These are phyloP conservation scores for Syrrhaptes paradoxus DNA, from an alignment of 2,113 vertebrate genomes.

Conservation along the genomic window DNA sequence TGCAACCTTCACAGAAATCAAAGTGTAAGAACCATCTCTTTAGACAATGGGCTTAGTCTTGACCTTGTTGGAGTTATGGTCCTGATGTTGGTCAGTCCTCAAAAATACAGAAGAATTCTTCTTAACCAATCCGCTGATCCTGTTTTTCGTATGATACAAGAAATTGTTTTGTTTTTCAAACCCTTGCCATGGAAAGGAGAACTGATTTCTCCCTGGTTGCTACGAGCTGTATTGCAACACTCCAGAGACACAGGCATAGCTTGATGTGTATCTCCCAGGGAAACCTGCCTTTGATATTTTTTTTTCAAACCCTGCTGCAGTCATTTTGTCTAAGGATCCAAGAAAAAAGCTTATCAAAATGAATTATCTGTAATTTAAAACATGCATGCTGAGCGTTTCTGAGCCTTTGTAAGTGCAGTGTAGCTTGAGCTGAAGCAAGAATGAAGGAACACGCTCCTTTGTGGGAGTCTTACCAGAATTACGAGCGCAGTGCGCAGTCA, in stretches of 20 bases:
- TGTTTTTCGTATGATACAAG: neutral
- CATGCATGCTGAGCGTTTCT: neutral
- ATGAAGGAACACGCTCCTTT: neutral
- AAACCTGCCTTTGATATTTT: conserved; percentile 38
- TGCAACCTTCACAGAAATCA: neutral
- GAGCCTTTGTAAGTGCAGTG: neutral
- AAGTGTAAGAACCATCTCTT: neutral
- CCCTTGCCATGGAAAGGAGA: neutral
- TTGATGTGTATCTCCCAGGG: conserved; percentile 36
- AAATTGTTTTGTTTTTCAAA: conserved; percentile 10
- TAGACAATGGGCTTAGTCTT: neutral
- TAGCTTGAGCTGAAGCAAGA: neutral
- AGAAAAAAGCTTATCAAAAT: neutral
- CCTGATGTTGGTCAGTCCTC: neutral
- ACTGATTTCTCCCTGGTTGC: conserved; percentile 7
- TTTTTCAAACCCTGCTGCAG: neutral
- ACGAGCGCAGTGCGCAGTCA: neutral
- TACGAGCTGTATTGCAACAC: neutral
- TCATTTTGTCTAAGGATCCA: neutral
- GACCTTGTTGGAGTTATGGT: neutral
- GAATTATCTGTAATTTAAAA: conserved; percentile 37
- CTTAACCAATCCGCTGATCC: neutral
- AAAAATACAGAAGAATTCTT: neutral
- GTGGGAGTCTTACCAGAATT: neutral
- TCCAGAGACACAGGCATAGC: neutral